Base-by-base conservation (phyloP, 2,888 invertebrate species). In the Formica aserva region DNA sequence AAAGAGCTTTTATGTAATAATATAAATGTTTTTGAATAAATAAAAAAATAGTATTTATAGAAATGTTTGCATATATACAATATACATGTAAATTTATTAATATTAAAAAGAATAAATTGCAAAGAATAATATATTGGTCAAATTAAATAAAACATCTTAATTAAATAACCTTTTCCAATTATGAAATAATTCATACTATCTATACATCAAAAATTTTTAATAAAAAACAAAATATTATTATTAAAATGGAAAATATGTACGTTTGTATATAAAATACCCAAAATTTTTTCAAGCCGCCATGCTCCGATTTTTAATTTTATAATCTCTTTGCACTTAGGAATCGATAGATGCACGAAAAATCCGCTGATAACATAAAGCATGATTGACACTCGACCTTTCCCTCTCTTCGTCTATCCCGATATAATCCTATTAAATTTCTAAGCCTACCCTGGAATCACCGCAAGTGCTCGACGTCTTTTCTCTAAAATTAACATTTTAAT, bases 391-490 rank as follows among this genome's bases (percentile, higher is more conserved):
- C 91, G 93, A 92, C 92, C 92, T 48, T 18, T 48, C 15, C 1
- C 48, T 18, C 18, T 48, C 48, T 48, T 48, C 48, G 48, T 18
- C 48, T 93, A 93, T 93, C 92, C 88, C 81, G 41, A 8, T 85
- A 88, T 94, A 94, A 94, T 94, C 93, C 93, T 91, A 91, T 94
- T 92, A 92, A 93, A 89, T 91, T 94, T 93, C 92, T 92, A 89
- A 93, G 93, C 92, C 92, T 92, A 91, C 80, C 69, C 77, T 57
- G 76, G 94, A 94, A 94, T 90, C 93, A 91, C 91, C 85, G 82
- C 92, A 94, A 94, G 93, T 94, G 93, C 91, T 75, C 38, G 84
- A 86, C 88, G 87, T 92, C 91, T 91, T 92, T 92, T 91, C 89
- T 15, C 4, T 45, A 45, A 32, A 32, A 57, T 87, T 89, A 89